Percentiles rank a stretch among this genome's conserved stretches.
Conservation (phyloP, 2,888 invertebrate species). For the Syritta pipiens region DNA sequence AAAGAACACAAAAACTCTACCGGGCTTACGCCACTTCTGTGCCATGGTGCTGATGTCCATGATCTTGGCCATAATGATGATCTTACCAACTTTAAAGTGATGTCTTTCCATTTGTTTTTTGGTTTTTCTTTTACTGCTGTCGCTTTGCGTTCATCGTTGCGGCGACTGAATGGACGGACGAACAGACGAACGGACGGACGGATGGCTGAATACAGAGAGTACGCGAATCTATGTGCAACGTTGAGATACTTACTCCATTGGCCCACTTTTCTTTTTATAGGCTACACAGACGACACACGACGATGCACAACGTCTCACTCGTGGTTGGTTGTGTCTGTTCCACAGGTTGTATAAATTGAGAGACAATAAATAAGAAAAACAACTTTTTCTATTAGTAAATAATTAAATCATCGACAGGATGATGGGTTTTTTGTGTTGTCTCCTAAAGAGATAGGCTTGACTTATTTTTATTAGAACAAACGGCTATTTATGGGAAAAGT, state of each 20-base stretch:
- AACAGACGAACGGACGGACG: too few relatives aligned
- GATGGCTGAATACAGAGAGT: slow-evolving; percentile 8
- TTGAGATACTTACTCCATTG: slow-evolving; percentile 68
- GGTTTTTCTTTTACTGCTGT: slow-evolving; percentile 8
- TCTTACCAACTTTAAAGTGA: slow-evolving; percentile 40
- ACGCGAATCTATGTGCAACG: slow-evolving; percentile 7
- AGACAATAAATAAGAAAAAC: slow-evolving; percentile 55
- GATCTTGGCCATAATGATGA: slow-evolving; percentile 59
- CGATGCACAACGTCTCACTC: not conserved
- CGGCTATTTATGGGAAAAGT: slow-evolving; percentile 67
- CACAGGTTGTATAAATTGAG: slow-evolving; percentile 52
- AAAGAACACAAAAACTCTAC: slow-evolving; percentile 12
- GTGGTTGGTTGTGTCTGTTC: slow-evolving; percentile 21
- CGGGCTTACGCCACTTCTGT: slow-evolving; percentile 55
- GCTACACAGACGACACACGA: slow-evolving; percentile 11
- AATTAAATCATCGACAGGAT: slow-evolving; percentile 68
- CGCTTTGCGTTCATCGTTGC: too few relatives aligned
- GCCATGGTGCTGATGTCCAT: slow-evolving; percentile 14
- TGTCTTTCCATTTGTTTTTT: slow-evolving; percentile 52
- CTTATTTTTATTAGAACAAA: slow-evolving; percentile 67
- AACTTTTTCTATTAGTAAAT: slow-evolving; percentile 69
- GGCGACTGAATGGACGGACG: slow-evolving; percentile 36
- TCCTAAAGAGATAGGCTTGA: slow-evolving; percentile 38
- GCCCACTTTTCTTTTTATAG: slow-evolving; percentile 69
- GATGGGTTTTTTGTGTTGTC: slow-evolving; percentile 2